Base-by-base conservation (phyloP, 2,888 invertebrate species). In the Reticulitermes lucifugus region DNA sequence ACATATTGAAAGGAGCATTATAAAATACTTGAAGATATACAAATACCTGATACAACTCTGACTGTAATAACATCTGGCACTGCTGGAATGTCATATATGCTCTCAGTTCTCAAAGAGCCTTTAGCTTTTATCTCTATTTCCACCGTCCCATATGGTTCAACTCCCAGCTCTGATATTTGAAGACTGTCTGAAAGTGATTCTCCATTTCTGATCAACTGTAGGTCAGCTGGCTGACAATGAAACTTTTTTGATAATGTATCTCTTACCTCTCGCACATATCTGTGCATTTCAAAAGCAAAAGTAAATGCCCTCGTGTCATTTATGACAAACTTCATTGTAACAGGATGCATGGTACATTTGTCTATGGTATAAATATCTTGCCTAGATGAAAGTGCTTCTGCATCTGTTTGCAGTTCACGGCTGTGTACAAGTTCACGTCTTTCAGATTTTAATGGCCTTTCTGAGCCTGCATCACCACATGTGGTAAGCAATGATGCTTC, bases 21-120 rank as follows among this genome's bases (percentile, higher is more conserved):
- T 51, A 51, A 51, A 9, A 14, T 51, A 14, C 14, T 9, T 51
- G 51, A 55, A 25, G 0, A 65, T n/a, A 12, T n/a, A 65, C 29
- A 73, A 18, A 79, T 92, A 79, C 91, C 91, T 14, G 90, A 90
- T 70, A 91, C 90, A 29, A 93, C 90, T 55, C 90, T 90, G 1
- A 94, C 93, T 1, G 93, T 93, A 35, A 93, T 91, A 35, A 93
- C 92, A 88, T 94, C 93, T 0, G 93, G 92, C 73, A 93, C 88
- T 4, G 46, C 21, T 46, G 77, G 77, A 21, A 77, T n/a, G 21
- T 77, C 41, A 14, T 77, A 77, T 46, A 77, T 46, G 22, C 25
- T 77, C 22, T 77, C 70, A 41, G 70, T 70, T 43, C 70, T 65
- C n/a, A 70, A 43, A 81, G 46, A 81, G 22, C 81, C 70, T 43